phyloP scores from a whole-genome alignment of 2,797 vertebrate genomes.

The Phyllotis vaccarum region DNA sequence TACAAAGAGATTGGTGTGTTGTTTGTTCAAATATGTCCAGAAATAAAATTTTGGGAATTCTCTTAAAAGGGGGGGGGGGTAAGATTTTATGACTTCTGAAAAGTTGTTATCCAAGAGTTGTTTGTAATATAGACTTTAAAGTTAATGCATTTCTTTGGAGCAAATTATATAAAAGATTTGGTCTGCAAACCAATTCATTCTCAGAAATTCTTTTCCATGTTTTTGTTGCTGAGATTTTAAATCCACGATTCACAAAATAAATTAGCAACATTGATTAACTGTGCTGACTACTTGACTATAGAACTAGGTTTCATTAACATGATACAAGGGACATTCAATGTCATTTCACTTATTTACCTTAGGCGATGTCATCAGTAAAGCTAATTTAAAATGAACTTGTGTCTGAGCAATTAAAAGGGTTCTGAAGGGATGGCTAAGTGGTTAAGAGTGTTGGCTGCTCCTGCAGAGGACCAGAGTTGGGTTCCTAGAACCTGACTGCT shows the following conservation, averaged over 20 bases:
- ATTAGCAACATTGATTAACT: background rate
- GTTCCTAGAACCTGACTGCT: too few relatives aligned
- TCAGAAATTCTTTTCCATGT: constrained; percentile 3
- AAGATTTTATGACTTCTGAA: background rate
- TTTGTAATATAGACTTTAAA: background rate
- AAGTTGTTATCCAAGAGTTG: constrained; percentile 37
- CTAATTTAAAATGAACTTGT: background rate
- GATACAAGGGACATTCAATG: background rate
- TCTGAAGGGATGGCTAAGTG: background rate
- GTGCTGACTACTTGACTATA: background rate
- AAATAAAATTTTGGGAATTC: constrained; percentile 23
- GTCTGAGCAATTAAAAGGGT: constrained; percentile 8
- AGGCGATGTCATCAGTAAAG: background rate
- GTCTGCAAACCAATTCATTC: constrained; percentile 51
- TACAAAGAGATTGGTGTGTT: background rate
- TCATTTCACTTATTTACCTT: background rate
- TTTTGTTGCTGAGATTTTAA: constrained; percentile 45
- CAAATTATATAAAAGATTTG: constrained; percentile 32
- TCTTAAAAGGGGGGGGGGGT: background rate
- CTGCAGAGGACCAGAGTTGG: background rate
- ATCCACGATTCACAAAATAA: background rate
- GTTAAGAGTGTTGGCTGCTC: background rate
- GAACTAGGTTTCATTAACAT: background rate
- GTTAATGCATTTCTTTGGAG: background rate
- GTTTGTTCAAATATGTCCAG: background rate